These are phyloP conservation scores for Biston betularia DNA, from an alignment of 2,888 invertebrate species.

Conservation along the genomic window DNA sequence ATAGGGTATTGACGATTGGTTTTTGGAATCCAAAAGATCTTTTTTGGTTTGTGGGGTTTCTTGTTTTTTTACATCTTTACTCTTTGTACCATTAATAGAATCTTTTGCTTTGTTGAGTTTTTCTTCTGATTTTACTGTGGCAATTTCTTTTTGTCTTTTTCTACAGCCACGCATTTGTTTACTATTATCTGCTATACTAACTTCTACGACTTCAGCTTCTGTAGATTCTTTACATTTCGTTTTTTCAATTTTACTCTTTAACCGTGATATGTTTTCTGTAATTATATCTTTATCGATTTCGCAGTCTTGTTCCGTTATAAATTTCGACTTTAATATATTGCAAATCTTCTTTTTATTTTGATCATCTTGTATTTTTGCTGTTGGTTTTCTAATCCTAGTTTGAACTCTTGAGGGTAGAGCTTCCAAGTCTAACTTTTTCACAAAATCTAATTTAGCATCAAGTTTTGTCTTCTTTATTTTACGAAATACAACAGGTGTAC, in stretches of 20 bases:
- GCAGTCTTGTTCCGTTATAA: conserved; percentile 63
- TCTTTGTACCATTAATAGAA: neutral
- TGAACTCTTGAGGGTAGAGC: conserved; percentile 68
- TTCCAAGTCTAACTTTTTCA: conserved; percentile 62
- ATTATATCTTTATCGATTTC: conserved; percentile 68
- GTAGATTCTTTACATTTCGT: conserved; percentile 43
- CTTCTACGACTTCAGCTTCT: conserved; percentile 5
- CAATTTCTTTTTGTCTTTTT: conserved; percentile 16
- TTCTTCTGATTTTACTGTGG: neutral
- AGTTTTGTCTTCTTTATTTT: conserved; percentile 56
- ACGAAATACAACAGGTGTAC: conserved; percentile 61
- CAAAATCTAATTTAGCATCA: conserved; percentile 63
- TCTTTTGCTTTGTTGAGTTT: conserved; percentile 28
- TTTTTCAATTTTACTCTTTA: conserved; percentile 61
- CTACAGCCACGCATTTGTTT: conserved; percentile 10
- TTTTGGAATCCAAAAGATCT: conserved; percentile 28
- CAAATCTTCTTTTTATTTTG: conserved; percentile 44
- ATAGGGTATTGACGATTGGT: neutral
- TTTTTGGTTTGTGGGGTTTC: conserved; percentile 27
- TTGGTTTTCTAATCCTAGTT: conserved; percentile 71
- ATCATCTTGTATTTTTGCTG: conserved; percentile 56
- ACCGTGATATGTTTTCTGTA: conserved; percentile 65
- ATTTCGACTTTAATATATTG: conserved; percentile 60
- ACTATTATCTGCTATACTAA: conserved; percentile 2
- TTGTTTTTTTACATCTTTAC: conserved; percentile 1